Base-by-base conservation (phyloP, 2,113 vertebrate species). In the Gallinago undulata region DNA sequence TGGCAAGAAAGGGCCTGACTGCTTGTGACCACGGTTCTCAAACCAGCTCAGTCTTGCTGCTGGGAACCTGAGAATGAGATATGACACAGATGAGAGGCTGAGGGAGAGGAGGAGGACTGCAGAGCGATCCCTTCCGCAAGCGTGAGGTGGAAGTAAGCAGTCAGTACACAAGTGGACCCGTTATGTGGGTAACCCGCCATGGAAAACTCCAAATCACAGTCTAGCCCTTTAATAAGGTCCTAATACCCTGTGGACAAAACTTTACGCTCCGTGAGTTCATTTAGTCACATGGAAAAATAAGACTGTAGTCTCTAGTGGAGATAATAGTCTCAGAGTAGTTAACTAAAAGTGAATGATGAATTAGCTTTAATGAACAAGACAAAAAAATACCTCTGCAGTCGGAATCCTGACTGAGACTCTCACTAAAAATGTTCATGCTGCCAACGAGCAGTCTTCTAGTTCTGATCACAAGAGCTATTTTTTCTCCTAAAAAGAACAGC, bases 121-220 rank as follows among this genome's bases (percentile, higher is more conserved):
- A 51, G 51, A 51, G 28, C 37, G 0, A 0, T 18, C 17, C 19
- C 19, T 43, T 31, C 9, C 0, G 0, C 33, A 30, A 18, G 21
- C 10, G 11, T 16, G 56, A 69, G 22, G 12, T 48, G 17, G 28
- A 77, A 62, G 14, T 27, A 63, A 21, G 53, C 28, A 79, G 50
- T 17, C 33, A 22, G 51, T 53, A 31, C 14, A 48, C 4, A 89
- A 16, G 28, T 19, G 48, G 31, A 68, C 39, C 9, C 12, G n/a
- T 25, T 16, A 37, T 37, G 14, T 7, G 7, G 9, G 33, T 53
- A 50, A 79, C 33, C 9, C 41, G 9, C 35, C 21, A 39, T 1
- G 0, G 39, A 45, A 87, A 55, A 55, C n/a, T 64, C 57, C 35
- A 87, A 53, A 76, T 53, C 45, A 50, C 16, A n/a, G 13, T 62